These are phyloP conservation scores for Arctia plantaginis DNA, from an alignment of 2,888 invertebrate genomes.

Conservation along the genomic window DNA sequence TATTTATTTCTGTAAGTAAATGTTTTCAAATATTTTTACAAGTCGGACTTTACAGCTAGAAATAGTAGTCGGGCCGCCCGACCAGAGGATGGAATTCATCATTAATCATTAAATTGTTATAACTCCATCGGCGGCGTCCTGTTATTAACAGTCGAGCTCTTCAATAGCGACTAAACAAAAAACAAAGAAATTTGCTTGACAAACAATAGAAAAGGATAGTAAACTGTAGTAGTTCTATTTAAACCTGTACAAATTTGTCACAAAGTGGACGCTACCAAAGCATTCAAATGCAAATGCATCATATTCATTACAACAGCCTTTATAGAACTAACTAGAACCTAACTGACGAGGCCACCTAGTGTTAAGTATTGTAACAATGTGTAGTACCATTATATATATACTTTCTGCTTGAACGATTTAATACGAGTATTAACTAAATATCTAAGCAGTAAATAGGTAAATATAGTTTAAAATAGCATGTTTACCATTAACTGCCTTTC, in stretches of 20 bases:
- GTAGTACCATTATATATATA: neutral
- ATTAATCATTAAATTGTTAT: neutral
- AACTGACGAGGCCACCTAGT: too few species aligned
- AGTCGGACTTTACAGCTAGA: too few species aligned
- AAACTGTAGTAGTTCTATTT: neutral
- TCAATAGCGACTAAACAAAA: too few species aligned
- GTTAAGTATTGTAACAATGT: too few species aligned
- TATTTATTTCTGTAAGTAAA: too few species aligned
- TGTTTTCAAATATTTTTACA: too few species aligned
- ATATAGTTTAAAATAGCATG: neutral
- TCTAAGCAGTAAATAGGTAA: neutral
- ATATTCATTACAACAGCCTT: neutral
- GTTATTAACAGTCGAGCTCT: too few species aligned
- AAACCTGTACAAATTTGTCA: neutral
- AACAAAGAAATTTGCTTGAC: neutral
- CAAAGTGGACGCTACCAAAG: neutral
- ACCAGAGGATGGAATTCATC: neutral
- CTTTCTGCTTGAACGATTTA: neutral
- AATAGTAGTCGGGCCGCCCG: neutral
- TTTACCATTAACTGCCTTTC: neutral
- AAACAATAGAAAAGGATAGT: neutral
- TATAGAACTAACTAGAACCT: neutral
- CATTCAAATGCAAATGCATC: neutral
- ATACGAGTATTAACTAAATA: neutral
- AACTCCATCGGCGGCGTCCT: neutral